These are phyloP conservation scores for Xylophagus ater DNA, from an alignment of 2,888 invertebrate species.

Conservation along the genomic window DNA sequence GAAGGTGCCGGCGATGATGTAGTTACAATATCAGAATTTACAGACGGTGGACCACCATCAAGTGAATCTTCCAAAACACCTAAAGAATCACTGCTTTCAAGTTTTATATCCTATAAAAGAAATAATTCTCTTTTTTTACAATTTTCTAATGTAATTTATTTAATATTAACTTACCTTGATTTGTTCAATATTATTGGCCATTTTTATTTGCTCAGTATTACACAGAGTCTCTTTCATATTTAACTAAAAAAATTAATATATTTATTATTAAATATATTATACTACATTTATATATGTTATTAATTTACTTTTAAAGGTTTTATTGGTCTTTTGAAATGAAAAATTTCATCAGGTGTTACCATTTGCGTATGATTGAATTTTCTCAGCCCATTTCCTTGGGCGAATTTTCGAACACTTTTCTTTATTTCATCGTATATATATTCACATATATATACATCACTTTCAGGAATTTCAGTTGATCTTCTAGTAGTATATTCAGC, in stretches of 20 bases:
- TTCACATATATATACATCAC: conserved; percentile 87
- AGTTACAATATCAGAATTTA: conserved; percentile 67
- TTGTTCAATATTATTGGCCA: too few species aligned
- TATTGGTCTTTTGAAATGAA: conserved; percentile 62
- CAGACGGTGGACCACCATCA: conserved; percentile 65
- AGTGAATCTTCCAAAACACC: conserved; percentile 64
- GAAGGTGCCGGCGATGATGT: conserved; percentile 43
- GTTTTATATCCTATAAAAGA: conserved; percentile 25
- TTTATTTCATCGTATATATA: conserved; percentile 83
- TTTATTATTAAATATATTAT: too few species aligned
- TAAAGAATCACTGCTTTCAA: conserved; percentile 25
- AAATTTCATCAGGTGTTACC: conserved; percentile 89
- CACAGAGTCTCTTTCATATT: too few species aligned
- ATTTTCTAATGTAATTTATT: not conserved
- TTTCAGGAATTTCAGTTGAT: conserved; percentile 86
- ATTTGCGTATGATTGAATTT: conserved; percentile 70
- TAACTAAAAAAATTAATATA: too few species aligned
- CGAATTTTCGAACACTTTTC: conserved; percentile 56
- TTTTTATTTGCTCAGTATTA: too few species aligned
- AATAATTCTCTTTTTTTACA: not conserved
- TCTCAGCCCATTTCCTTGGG: conserved; percentile 55
- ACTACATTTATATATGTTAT: too few species aligned
- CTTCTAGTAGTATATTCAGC: conserved; percentile 83
- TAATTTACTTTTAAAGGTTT: conserved; percentile 44
- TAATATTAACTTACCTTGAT: conserved; percentile 9